Evolutionary conservation across 2,113 vertebrate genomes (phyloP), one percentile per base, ranked within the genome.

Genomic region (Xiphophorus maculatus): DNA sequence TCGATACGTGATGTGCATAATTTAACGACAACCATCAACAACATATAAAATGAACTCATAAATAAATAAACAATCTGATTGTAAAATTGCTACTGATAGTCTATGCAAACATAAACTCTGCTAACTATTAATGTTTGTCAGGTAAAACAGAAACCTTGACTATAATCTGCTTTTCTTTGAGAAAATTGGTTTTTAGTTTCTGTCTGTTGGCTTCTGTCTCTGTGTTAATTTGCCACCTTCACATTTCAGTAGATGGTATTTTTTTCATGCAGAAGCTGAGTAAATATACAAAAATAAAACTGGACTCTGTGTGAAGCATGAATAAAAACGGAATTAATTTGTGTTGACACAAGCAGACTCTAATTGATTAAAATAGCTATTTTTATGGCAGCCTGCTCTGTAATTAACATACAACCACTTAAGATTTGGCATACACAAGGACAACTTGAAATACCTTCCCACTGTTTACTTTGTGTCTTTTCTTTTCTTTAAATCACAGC

Each of bases 401-500:
- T 58, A 58, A 48, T 48, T 48, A 48, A 19, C 17, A 48, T 48
- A 48, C 44, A 15, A 48, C 44, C 14, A 48, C 44, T 48, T 48
- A 48, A 44, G 13, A 48, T 48, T 48, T 48, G 44, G 17, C 44
- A 48, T 7, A 19, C 17, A 48, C 5, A 19, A 19, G 1, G 17
- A 19, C 17, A 48, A 19, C 44, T 48, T 48, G 5, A 48, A 61
- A 60, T 74, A 58, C 10, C 63, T 27, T 64, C 10, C 33, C 13
- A 33, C 76, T 66, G 60, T 70, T 76, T 4, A 42, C 29, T 15
- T 15, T 67, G 5, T 71, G 17, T 44, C 9, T n/a, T 83, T 17
- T 48, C 19, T 48, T 48, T 48, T 83, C 17, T 48, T 48, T 83
- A 28, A 68, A 42, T 62, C 33, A 62, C 4, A 60, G 58, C 27